phyloP scores from a whole-genome alignment of 1,140 invertebrate species.

The Zaprionus kolodkinae region DNA sequence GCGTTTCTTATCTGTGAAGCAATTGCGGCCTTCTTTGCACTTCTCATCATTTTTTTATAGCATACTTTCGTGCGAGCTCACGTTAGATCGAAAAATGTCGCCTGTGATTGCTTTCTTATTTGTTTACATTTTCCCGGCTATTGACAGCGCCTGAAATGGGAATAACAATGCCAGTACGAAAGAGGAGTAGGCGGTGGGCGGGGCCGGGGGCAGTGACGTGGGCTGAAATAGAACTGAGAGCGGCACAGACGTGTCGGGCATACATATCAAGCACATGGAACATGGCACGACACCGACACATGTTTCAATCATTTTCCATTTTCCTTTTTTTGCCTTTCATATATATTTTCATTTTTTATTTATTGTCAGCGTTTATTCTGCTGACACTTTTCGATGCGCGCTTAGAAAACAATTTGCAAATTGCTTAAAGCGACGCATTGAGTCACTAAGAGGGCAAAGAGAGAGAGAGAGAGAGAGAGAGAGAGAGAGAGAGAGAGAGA shows the following conservation, averaged over 20 bases:
- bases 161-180: constrained; percentile 41
- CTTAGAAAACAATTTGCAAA: constrained; percentile 82
- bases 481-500: not conserved
- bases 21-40: constrained; percentile 41
- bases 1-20: constrained; percentile 16
- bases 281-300: constrained; percentile 57
- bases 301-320: constrained; percentile 82
- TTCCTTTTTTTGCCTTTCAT: constrained; percentile 6
- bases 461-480: not conserved
- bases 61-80: constrained; percentile 70
- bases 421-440: constrained; percentile 62
- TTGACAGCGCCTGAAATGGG: constrained; percentile 57
- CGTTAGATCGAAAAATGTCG: constrained; percentile 71
- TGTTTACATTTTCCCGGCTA: constrained; percentile 77
- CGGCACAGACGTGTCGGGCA: constrained; percentile 62
- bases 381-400: constrained; percentile 72
- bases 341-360: constrained; percentile 47
- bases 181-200: constrained; percentile 9
- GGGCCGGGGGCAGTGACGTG: constrained; percentile 14
- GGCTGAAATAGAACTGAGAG: constrained; percentile 8
- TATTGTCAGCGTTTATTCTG: constrained; percentile 81
- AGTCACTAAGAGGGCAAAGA: constrained; percentile 31
- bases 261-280: constrained; percentile 69
- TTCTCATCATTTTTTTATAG: constrained; percentile 76
- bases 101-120: constrained; percentile 78